Evolutionary conservation across 1,140 invertebrate genomes (phyloP), one percentile per base, ranked within the genome.

Genomic region (Hesperophylax magnus): DNA sequence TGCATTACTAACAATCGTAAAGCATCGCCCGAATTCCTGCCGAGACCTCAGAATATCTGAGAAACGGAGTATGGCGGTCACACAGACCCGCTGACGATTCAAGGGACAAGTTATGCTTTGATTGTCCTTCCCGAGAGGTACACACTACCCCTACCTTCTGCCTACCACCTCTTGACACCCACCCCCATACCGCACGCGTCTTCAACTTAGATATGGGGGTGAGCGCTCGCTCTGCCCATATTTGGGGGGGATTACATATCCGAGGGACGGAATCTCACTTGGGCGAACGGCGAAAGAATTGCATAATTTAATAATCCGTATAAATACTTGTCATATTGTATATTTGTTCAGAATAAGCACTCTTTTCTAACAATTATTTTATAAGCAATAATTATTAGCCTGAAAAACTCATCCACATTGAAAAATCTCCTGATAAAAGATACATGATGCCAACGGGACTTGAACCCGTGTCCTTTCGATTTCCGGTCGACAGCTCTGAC

Each of bases 61-160:
- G 65, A 61, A 56, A 77, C 74, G 31, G 76, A 78, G 61, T 17
- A 71, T 47, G 63, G 71, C 24, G 17, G 60, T 65, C 39, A 22
- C 53, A 27, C 27, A 60, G 71, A 34, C 79, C 39, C 60, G 58
- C 81, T 63, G 24, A 80, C 74, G 78, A 80, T 18, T 65, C 47
- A 81, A 83, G 82, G 79, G 79, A 63, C 79, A 72, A 83, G 82
- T 83, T 83, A 83, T 83, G 82, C 82, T 83, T 83, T 83, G 79
- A 79, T 81, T 83, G 82, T 83, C 82, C 82, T 81, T 76, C 71
- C 76, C 58, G 58, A 20, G 77, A 79, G 74, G 53, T 81, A 81
- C 39, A 47, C 39, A 47, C 39, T 9, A 6, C 11, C 6, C 39
- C 9, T 14, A 8, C 39, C 39, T 2, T 11, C 39, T 9, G 4